phyloP scores from a whole-genome alignment of 2,888 invertebrate genomes.

The Seira ritae region DNA sequence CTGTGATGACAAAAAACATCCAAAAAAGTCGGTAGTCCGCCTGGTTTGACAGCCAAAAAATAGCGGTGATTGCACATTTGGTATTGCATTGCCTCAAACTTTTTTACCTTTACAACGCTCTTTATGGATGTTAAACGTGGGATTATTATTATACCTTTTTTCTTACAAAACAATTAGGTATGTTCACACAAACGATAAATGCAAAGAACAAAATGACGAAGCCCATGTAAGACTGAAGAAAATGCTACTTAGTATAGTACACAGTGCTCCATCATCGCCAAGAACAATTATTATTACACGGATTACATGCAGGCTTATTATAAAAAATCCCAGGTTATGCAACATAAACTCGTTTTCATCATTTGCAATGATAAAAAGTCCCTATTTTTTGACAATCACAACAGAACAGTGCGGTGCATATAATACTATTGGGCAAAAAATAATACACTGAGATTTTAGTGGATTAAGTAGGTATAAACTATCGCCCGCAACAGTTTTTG shows the following conservation, averaged over 20 bases:
- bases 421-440: neutral
- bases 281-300: neutral
- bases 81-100: neutral
- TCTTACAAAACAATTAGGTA: conserved; percentile 12
- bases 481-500: conserved; percentile 31
- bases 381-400: conserved; percentile 13
- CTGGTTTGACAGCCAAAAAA: conserved; percentile 12
- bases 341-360: conserved; percentile 17
- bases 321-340: conserved; percentile 18
- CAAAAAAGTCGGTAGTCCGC: conserved; percentile 16
- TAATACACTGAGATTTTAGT: neutral
- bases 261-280: neutral
- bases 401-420: neutral
- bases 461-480: neutral
- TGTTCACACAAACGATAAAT: neutral
- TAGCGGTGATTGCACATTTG: neutral
- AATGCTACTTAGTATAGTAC: neutral
- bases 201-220: too few species aligned
- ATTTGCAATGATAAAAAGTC: neutral
- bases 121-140: conserved; percentile 23
- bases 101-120: neutral
- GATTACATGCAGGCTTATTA: conserved; percentile 2
- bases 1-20: conserved; percentile 49
- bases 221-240: too few species aligned
- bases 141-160: conserved; percentile 17